Evolutionary conservation across 2,797 vertebrate genomes (phyloP).

Genomic region (Threskiornis aethiopicus): DNA sequence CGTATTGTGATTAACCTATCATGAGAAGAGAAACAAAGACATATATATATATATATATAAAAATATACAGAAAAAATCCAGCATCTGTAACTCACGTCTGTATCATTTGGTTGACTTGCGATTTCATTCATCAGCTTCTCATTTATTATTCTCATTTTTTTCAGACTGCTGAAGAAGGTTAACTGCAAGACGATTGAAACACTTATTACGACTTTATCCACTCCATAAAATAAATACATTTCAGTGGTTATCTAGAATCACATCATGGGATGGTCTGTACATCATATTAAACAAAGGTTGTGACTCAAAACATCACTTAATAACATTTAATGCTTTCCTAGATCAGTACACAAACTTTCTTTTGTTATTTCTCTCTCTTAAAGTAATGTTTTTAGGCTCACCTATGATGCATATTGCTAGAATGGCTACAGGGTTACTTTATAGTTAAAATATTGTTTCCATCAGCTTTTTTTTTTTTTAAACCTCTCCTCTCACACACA

Average conservation of each 20-base stretch:
- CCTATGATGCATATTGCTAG: neutral
- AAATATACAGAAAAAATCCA: neutral
- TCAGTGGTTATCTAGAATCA: neutral
- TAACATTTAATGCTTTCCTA: neutral
- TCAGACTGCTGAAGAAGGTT: constrained; percentile 68
- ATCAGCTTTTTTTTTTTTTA: neutral
- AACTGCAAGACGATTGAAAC: constrained; percentile 52
- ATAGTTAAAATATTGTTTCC: neutral
- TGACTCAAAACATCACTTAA: neutral
- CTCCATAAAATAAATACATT: neutral
- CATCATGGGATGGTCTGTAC: neutral
- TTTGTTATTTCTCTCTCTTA: neutral
- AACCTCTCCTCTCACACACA: neutral
- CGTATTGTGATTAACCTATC: neutral
- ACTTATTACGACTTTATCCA: neutral
- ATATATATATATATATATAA: accelerated
- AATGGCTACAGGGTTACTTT: neutral
- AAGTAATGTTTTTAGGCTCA: neutral
- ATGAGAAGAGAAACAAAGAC: neutral
- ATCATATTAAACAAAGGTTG: neutral
- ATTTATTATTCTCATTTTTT: constrained; percentile 65
- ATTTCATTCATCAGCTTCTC: constrained; percentile 60
- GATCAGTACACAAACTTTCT: neutral
- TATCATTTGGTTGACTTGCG: neutral
- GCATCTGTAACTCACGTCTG: constrained; percentile 34